Conservation (phyloP, 1,140 invertebrate species). For the Odontomachus brunneus region DNA sequence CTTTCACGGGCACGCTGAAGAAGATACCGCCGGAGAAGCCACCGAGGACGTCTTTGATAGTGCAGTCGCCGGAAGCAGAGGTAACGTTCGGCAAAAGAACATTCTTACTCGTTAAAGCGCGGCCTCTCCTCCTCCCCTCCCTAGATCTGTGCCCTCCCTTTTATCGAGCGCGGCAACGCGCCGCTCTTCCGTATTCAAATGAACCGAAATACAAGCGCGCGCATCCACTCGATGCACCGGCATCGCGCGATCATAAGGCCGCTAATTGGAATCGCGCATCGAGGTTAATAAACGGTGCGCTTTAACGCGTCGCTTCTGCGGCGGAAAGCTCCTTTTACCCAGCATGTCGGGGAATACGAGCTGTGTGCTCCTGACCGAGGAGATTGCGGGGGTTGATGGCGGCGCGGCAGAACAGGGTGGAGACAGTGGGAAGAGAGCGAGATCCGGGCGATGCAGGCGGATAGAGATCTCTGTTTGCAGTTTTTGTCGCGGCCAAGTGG, state of each 20-base stretch:
- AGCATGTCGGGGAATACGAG: conserved; percentile 6
- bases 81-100: conserved; percentile 74
- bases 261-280: neutral
- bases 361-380: conserved; percentile 3
- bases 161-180: neutral
- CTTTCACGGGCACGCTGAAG: conserved; percentile 82
- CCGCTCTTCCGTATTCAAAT: neutral
- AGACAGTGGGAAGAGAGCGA: neutral
- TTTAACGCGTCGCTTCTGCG: neutral
- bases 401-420: neutral
- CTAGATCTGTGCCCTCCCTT: neutral
- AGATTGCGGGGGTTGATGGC: conserved; percentile 37
- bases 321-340: conserved; percentile 9
- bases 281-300: neutral
- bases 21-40: conserved; percentile 84
- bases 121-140: neutral
- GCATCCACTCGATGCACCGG: too few species aligned
- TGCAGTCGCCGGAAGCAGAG: conserved; percentile 83
- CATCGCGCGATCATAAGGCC: too few species aligned
- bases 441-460: conserved; percentile 21
- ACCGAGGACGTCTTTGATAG: conserved; percentile 83
- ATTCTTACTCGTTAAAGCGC: neutral
- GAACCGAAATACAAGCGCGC: conserved; percentile 8
- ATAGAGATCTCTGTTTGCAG: conserved; percentile 67
- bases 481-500: conserved; percentile 68